Base-by-base conservation (phyloP, 2,113 vertebrate genomes). In the Rousettus leschenaultii region DNA sequence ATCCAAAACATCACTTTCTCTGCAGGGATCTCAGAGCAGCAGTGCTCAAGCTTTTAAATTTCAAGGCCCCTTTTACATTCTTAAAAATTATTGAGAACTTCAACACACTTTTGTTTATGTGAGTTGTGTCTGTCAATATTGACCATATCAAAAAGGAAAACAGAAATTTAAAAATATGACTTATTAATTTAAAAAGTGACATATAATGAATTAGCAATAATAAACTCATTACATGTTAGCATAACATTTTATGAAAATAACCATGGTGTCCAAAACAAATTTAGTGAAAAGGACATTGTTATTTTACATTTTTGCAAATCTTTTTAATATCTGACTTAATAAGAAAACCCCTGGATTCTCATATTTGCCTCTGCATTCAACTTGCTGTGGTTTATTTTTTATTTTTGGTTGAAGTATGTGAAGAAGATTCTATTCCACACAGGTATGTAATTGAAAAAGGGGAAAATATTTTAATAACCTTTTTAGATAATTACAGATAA, bases 241-340 rank as follows among this genome's bases (percentile, higher is more conserved):
- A 26, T 74, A 65, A 35, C 13, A 30, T 88, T 94, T 93, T 63
- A 65, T 82, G 30, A 86, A 92, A 88, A 80, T 93, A 22, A 55
- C 33, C 85, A 16, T 65, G 5, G 82, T 97, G 5, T 82, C 53
- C 48, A 71, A 94, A 97, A 89, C 24, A 79, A 86, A 89, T 88
- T 59, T 78, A 63, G 51, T 89, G 55, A 91, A 89, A 80, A 89
- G 33, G 24, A 1, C 30, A 18, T 63, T 40, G 43, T 48, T 86
- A 10, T 80, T 94, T 74, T 61, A 73, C 2, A 61, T 57, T 82
- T 94, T 95, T 82, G 21, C 45, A 75, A 89, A 55, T 86, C 38
- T 95, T 35, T 89, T 83, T 79, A 79, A 43, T 82, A 26, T 40
- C 19, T 84, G 51, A 38, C 91, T 89, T 94, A 95, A 70, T 18